phyloP scores from a whole-genome alignment of 2,113 vertebrate genomes.

The Calypte anna region DNA sequence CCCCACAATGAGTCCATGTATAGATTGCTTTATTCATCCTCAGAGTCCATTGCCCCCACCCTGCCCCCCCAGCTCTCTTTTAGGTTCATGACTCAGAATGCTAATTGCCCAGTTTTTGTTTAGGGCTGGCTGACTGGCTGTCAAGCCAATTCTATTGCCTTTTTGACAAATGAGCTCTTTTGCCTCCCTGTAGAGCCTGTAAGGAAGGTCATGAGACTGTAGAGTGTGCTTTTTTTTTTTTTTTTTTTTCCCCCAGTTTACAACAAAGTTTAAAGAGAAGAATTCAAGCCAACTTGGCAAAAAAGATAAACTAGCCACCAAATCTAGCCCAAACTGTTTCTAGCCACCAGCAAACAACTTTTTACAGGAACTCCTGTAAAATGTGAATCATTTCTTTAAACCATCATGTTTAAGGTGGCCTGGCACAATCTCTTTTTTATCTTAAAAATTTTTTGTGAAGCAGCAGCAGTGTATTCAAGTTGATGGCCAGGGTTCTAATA shows the following conservation, averaged over 20 bases:
- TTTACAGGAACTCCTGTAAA: neutral
- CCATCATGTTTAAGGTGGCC: neutral
- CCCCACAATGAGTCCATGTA: slow-evolving; percentile 12
- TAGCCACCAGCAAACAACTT: neutral
- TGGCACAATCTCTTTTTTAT: neutral
- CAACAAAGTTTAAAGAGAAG: neutral
- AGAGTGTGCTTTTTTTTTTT: neutral
- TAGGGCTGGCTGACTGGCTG: slow-evolving; percentile 26
- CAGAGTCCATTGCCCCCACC: neutral
- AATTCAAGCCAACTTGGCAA: neutral
- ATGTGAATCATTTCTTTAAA: neutral
- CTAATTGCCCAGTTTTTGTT: slow-evolving; percentile 56
- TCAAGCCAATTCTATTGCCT: slow-evolving; percentile 49
- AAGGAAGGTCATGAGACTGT: slow-evolving; percentile 32
- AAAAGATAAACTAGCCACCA: neutral
- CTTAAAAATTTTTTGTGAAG: neutral
- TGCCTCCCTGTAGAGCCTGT: neutral
- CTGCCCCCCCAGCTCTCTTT: neutral
- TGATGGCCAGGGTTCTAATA: neutral
- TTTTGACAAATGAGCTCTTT: slow-evolving; percentile 57
- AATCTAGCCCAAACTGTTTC: neutral
- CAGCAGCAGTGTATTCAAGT: neutral
- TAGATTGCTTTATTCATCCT: slow-evolving; percentile 4
- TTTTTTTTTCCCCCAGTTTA: neutral
- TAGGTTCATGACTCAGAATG: slow-evolving; percentile 46